phyloP scores from a whole-genome alignment of 2,888 invertebrate species.

The Unio delphinus region DNA sequence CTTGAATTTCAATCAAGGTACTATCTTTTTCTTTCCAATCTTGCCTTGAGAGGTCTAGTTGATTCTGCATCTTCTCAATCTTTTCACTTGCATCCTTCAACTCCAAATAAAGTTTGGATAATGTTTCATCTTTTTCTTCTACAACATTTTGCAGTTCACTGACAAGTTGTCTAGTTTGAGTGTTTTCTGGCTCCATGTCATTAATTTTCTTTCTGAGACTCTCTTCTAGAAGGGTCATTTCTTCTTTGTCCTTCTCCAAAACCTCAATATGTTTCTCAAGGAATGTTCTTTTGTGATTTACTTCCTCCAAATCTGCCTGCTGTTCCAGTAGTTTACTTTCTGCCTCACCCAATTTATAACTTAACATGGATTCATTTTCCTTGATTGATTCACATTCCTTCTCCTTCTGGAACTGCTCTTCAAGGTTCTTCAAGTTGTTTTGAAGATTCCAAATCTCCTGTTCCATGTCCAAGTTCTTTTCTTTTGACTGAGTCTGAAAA shows the following conservation, averaged over 20 bases:
- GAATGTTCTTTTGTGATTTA: constrained; percentile 4
- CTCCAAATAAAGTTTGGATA: constrained; percentile 7
- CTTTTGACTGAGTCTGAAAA: constrained; percentile 4
- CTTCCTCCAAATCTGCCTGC: constrained; percentile 1
- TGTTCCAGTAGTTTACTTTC: too few relatives aligned
- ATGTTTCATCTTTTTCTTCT: constrained; percentile 7
- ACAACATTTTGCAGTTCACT: constrained; percentile 15
- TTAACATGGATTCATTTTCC: too few relatives aligned
- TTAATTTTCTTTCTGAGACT: too few relatives aligned
- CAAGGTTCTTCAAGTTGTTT: too few relatives aligned
- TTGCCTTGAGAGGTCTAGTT: too few relatives aligned
- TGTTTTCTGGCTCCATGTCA: too few relatives aligned
- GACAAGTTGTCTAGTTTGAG: not conserved
- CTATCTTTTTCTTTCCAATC: constrained; percentile 4
- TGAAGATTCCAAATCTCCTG: constrained; percentile 1
- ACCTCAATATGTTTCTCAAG: constrained; percentile 9
- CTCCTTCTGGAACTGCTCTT: too few relatives aligned
- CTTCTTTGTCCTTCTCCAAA: not conserved
- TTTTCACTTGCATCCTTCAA: constrained; percentile 12
- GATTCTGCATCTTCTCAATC: not conserved
- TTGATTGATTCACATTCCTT: too few relatives aligned
- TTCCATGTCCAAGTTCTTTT: constrained; percentile 6
- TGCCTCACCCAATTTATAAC: too few relatives aligned
- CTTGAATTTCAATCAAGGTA: not conserved
- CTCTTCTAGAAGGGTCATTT: too few relatives aligned